Percentiles rank a stretch among this genome's conserved stretches.
Conservation (phyloP, 2,888 invertebrate genomes). For the Nudaria mundana region DNA sequence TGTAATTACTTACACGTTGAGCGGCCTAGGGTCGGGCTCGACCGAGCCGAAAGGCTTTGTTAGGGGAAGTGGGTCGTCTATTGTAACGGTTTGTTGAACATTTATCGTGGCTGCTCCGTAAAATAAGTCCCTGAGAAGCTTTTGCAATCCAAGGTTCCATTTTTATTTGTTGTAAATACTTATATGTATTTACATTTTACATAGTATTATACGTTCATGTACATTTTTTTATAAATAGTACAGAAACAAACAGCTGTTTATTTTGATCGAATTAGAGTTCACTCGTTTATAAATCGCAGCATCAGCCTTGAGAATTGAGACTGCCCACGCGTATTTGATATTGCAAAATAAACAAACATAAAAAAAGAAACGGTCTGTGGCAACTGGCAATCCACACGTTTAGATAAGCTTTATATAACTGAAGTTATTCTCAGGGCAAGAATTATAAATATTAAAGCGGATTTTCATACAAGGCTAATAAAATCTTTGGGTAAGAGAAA, state of each 20-base stretch:
- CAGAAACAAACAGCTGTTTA: slow-evolving; percentile 12
- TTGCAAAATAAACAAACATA: no score
- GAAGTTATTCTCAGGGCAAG: slow-evolving; percentile 9
- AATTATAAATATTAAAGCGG: slow-evolving; percentile 12
- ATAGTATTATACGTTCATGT: no score
- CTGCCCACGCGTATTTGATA: slow-evolving; percentile 37
- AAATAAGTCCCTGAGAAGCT: no score
- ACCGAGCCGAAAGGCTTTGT: slow-evolving; percentile 62
- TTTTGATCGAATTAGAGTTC: slow-evolving; percentile 13
- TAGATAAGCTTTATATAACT: slow-evolving; percentile 11
- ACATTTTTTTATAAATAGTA: slow-evolving; percentile 1
- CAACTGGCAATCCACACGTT: slow-evolving; percentile 16
- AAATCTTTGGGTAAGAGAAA: no score
- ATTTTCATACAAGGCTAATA: no score
- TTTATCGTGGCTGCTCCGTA: slow-evolving; percentile 29
- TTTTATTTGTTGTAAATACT: no score
- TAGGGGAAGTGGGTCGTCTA: slow-evolving; percentile 49
- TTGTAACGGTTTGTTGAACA: slow-evolving; percentile 59
- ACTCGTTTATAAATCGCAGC: slow-evolving; percentile 15
- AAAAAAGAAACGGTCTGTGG: slow-evolving; percentile 24
- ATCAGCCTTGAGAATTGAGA: slow-evolving; percentile 37
- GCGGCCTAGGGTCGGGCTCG: slow-evolving; percentile 45
- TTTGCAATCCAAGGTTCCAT: no score
- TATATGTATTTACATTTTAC: no score
- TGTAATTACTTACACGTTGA: slow-evolving; percentile 64